Evolutionary conservation across 2,113 vertebrate genomes (phyloP).

Genomic region (Octodon degus): DNA sequence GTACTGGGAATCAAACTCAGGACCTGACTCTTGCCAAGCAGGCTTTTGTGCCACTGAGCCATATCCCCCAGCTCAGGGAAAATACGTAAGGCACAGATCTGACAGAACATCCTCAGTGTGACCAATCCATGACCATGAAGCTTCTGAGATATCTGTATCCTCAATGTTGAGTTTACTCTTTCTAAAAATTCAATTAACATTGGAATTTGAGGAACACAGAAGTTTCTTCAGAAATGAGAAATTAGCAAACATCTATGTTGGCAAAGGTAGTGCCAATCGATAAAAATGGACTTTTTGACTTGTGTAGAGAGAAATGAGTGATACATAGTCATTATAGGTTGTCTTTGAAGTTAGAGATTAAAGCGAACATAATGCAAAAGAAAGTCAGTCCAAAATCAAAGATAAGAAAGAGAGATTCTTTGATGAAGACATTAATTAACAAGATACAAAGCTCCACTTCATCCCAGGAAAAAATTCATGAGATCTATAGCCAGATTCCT

Average conservation of each 20-base stretch:
- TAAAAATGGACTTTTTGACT: slow-evolving; percentile 43
- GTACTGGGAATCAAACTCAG: too few species aligned
- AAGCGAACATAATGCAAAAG: slow-evolving; percentile 68
- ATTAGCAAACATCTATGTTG: slow-evolving; percentile 23
- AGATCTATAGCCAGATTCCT: slow-evolving; percentile 11
- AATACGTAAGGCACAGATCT: neutral
- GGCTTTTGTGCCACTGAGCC: too few species aligned
- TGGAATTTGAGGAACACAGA: neutral
- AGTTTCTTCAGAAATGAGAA: slow-evolving; percentile 40
- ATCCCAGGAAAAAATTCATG: slow-evolving; percentile 15
- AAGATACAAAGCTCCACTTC: neutral
- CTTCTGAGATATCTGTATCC: neutral
- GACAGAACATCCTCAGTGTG: neutral
- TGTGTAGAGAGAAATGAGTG: neutral
- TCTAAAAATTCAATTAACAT: slow-evolving; percentile 42
- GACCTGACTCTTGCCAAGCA: too few species aligned
- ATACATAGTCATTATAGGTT: neutral
- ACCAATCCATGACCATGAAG: neutral
- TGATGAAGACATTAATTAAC: slow-evolving; percentile 41
- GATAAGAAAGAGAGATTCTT: neutral
- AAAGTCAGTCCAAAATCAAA: slow-evolving; percentile 69
- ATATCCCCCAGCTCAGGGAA: neutral
- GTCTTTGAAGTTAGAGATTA: slow-evolving; percentile 57
- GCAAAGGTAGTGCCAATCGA: neutral
- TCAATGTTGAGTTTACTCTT: neutral